Conservation (phyloP, 1,140 invertebrate genomes). For the Pogonomyrmex barbatus region DNA sequence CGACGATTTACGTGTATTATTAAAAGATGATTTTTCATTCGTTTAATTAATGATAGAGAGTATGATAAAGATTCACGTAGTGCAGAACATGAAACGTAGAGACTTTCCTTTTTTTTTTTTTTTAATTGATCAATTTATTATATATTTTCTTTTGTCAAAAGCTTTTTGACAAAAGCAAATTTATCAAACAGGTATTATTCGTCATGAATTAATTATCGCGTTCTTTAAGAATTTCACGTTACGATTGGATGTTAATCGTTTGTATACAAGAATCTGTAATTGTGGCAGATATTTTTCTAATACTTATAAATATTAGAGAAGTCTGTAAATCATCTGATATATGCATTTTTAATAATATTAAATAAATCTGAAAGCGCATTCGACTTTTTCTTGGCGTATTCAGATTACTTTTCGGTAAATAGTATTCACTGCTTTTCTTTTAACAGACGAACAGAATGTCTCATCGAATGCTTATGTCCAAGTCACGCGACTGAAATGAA, state of each 20-base stretch:
- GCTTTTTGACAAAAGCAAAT: not conserved
- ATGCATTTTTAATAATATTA: not conserved
- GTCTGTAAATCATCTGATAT: not conserved
- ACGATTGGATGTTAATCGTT: not conserved
- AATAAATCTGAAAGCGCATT: not conserved
- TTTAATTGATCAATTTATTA: not conserved
- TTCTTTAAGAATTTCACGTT: not conserved
- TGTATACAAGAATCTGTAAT: not conserved
- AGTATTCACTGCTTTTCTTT: conserved; percentile 8
- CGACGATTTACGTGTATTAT: not conserved
- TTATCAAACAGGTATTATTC: not conserved
- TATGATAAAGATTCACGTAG: too few relatives aligned
- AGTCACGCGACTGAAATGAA: conserved; percentile 44
- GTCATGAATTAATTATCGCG: not conserved
- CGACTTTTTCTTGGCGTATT: not conserved
- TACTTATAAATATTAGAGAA: not conserved
- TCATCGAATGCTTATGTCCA: not conserved
- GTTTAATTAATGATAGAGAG: too few relatives aligned
- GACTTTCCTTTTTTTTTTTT: too few relatives aligned
- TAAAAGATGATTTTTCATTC: not conserved
- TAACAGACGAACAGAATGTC: conserved; percentile 13
- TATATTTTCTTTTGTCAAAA: not conserved
- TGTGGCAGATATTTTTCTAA: not conserved
- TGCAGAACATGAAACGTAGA: too few relatives aligned
- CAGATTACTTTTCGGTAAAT: too few relatives aligned